Conservation (phyloP, 2,797 vertebrate species). For the Leptoclinus maculatus region DNA sequence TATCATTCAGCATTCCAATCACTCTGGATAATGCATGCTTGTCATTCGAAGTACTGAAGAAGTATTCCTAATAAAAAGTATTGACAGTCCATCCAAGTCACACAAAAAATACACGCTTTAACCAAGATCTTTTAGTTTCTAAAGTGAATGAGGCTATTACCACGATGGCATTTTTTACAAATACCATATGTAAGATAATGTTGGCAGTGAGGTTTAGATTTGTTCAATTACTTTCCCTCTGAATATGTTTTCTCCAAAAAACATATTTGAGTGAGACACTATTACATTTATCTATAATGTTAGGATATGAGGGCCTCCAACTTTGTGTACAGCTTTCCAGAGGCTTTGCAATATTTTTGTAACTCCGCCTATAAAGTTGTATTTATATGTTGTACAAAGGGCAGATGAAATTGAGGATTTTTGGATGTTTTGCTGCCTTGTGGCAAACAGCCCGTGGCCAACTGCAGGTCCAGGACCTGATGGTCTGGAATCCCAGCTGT, state of each 20-base stretch:
- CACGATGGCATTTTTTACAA: background rate
- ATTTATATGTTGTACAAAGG: constrained; percentile 61
- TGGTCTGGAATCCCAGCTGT: constrained; percentile 53
- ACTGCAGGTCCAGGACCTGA: constrained; percentile 39
- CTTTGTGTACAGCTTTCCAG: constrained; percentile 18
- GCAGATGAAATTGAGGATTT: constrained; percentile 61
- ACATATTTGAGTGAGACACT: background rate
- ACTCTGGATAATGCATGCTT: background rate
- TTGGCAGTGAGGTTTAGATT: background rate
- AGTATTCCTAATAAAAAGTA: background rate
- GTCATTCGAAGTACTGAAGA: background rate
- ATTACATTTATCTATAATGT: constrained; percentile 2
- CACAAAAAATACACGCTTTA: background rate
- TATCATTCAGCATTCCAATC: background rate
- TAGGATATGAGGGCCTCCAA: constrained; percentile 9
- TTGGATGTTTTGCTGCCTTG: constrained; percentile 47
- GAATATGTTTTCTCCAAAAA: background rate
- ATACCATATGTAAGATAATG: background rate
- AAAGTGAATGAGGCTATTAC: background rate
- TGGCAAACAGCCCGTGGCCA: constrained; percentile 33
- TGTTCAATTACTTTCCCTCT: constrained; percentile 6
- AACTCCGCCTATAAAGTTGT: constrained; percentile 49
- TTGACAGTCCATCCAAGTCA: background rate
- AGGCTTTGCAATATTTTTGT: constrained; percentile 47
- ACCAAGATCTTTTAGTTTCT: background rate